phyloP scores from a whole-genome alignment of 2,797 vertebrate genomes.

The Sebastes itinus region DNA sequence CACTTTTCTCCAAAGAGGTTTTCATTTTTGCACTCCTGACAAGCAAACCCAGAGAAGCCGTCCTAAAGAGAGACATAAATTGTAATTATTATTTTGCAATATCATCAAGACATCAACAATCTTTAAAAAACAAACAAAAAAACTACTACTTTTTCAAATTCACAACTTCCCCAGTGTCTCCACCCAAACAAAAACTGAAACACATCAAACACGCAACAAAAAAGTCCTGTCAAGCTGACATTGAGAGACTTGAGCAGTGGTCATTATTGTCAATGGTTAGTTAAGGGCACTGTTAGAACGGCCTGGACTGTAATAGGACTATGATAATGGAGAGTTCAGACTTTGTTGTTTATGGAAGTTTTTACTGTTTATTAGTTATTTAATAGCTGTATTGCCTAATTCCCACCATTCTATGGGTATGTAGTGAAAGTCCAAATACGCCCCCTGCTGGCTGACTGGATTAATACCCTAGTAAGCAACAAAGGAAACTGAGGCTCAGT shows the following conservation, averaged over 20 bases:
- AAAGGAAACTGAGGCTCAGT: no score
- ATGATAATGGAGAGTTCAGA: no score
- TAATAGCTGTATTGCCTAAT: no score
- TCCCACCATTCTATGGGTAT: no score
- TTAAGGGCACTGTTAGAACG: background rate
- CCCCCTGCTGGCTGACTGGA: no score
- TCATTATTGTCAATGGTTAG: background rate
- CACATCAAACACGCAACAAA: background rate
- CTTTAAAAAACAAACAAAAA: background rate
- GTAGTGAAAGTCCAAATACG: no score
- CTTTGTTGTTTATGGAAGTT: no score
- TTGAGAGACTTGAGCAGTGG: background rate
- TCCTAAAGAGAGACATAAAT: conserved; percentile 59
- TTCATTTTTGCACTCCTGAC: conserved; percentile 87
- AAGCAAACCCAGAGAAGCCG: conserved; percentile 85
- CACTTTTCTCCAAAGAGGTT: conserved; percentile 86
- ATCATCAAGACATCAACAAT: background rate
- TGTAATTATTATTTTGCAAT: background rate
- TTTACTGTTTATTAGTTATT: no score
- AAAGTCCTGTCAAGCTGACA: background rate
- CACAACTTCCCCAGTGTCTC: background rate
- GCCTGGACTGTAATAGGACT: background rate
- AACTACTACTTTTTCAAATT: background rate
- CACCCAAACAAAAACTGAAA: background rate
- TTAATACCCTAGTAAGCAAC: no score